Evolutionary conservation across 64 coral and sea anemone species (phyloP).

Genomic region (Trachythela sp.): DNA sequence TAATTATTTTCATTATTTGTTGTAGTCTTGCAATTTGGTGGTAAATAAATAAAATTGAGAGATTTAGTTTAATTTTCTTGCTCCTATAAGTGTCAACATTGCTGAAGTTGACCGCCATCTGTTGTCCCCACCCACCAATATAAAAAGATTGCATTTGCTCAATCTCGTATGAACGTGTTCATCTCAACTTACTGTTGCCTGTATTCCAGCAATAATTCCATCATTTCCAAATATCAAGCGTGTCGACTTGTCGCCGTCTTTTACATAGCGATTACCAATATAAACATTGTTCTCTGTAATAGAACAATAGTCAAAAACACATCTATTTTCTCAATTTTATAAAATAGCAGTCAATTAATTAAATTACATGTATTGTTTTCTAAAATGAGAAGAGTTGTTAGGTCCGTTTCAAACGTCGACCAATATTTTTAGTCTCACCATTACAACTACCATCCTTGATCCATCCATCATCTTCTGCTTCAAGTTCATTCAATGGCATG

Average conservation of each 20-base stretch:
- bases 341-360: no score
- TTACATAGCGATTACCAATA: slow-evolving; percentile 8
- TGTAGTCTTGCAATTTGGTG: no score
- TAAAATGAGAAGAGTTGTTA: no score
- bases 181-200: not conserved
- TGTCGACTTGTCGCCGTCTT: not conserved
- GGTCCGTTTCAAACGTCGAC: not conserved
- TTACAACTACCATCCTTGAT: not conserved
- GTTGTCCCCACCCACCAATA: no score
- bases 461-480: not conserved
- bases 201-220: not conserved
- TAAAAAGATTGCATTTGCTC: no score
- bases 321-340: no score
- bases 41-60: no score
- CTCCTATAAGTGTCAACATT: no score
- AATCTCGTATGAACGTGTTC: not conserved
- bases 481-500: not conserved
- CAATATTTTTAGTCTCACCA: not conserved
- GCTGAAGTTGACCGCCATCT: no score
- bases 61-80: no score
- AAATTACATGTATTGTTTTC: no score
- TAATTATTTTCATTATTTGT: no score
- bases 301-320: not conserved
- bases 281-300: not conserved
- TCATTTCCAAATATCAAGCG: not conserved